Evolutionary conservation across 2,888 invertebrate genomes (phyloP).

Genomic region (Spisula solida): DNA sequence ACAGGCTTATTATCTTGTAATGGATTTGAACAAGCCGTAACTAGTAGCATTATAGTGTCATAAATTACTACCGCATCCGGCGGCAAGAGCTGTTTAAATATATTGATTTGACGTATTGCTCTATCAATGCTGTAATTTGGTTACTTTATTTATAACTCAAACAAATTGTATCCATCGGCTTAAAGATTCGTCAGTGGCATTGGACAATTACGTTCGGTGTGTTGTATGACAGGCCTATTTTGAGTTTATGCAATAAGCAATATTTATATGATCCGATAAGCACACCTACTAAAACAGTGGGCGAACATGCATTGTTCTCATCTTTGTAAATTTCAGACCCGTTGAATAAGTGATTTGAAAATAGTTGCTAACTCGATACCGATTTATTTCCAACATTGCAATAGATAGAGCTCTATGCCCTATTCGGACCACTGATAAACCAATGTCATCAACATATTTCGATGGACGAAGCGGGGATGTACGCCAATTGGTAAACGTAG

Average conservation of each 20-base stretch:
- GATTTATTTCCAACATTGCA: too few relatives aligned
- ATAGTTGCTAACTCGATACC: too few relatives aligned
- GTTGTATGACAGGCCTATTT: not conserved
- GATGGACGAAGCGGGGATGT: too few relatives aligned
- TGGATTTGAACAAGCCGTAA: slow-evolving; percentile 7
- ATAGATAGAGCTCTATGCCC: too few relatives aligned
- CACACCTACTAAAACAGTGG: too few relatives aligned
- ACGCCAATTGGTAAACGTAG: too few relatives aligned
- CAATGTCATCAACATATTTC: too few relatives aligned
- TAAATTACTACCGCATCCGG: not conserved
- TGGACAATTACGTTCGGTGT: not conserved
- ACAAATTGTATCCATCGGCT: not conserved
- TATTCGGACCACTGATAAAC: too few relatives aligned
- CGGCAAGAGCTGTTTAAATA: slow-evolving; percentile 9
- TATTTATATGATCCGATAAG: too few relatives aligned
- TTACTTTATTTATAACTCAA: not conserved
- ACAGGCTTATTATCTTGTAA: slow-evolving; percentile 1
- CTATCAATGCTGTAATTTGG: slow-evolving; percentile 7
- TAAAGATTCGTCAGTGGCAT: not conserved
- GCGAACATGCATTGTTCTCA: too few relatives aligned
- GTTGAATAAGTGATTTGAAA: too few relatives aligned
- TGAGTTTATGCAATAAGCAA: not conserved
- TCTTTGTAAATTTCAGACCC: too few relatives aligned
- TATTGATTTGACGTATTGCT: not conserved
- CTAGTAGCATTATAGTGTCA: not conserved